Evolutionary conservation across 2,888 invertebrate species (phyloP), one percentile per base, ranked within the genome.

Genomic region (Trichacis sp.): DNA sequence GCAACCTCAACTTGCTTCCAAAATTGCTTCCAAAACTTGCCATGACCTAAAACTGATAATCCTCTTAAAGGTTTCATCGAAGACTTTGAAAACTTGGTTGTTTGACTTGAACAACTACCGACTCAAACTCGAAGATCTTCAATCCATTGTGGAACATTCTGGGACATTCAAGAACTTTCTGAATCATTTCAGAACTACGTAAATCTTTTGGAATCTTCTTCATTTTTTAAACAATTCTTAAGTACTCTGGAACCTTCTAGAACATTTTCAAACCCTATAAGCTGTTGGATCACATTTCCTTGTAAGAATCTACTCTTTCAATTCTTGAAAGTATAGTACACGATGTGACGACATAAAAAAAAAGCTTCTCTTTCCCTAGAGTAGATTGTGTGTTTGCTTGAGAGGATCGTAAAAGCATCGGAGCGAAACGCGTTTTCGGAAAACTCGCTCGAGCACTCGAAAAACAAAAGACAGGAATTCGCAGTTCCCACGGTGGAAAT

Each of bases 401-500:
- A 42, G 12, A 42, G 18, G 15, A 17, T 42, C 15, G 18, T 42
- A 9, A 42, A 42, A 18, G 42, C 18, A 17, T 4, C 42, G n/a
- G 18, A 9, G 6, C n/a, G 18, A 42, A 42, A 18, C 42, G 42
- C 42, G 4, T 42, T 15, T 42, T 42, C n/a, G 15, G 15, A 45
- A 45, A 19, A 11, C 14, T 2, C 14, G 5, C 36, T 36, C 6
- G 36, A 11, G 14, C n/a, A n/a, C 14, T 36, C 4, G 36, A 36
- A 36, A 36, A 36, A 36, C 24, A 24, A 40, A 33, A 30, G 30
- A 11, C 14, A 18, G n/a, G 4, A 38, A 19, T 36, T 36, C 38
- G 15, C 9, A 33, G 36, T 18, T 49, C 40, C 42, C 51, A 14
- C 14, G 46, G 43, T 53, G 36, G 36, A 49, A 60, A 60, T 60